These are phyloP conservation scores for Pluvianellus socialis DNA, from an alignment of 2,113 vertebrate genomes.

Conservation along the genomic window DNA sequence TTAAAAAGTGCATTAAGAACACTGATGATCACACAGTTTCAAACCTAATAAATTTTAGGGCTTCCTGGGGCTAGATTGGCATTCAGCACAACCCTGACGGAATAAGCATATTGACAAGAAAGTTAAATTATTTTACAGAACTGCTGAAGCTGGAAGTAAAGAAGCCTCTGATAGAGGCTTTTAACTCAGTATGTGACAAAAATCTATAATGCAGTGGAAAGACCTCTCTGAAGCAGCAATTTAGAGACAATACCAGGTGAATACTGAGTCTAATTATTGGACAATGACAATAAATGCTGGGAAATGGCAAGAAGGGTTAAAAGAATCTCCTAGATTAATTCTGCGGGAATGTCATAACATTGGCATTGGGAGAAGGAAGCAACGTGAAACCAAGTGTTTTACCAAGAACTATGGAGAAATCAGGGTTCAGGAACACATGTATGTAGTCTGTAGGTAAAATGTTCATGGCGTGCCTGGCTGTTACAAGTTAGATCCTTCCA, in stretches of 20 bases:
- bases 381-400: neutral
- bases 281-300: neutral
- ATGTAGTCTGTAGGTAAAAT: neutral
- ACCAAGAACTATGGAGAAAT: neutral
- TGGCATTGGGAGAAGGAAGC: neutral
- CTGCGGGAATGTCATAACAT: neutral
- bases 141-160: conserved; percentile 28
- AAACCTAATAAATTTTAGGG: neutral
- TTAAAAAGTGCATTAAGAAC: neutral
- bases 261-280: neutral
- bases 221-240: neutral
- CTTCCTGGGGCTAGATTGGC: neutral
- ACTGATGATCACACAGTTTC: neutral
- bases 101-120: conserved; percentile 52
- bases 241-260: neutral
- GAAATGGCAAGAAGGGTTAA: neutral
- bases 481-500: neutral
- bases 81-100: neutral
- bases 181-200: conserved; percentile 48
- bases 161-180: conserved; percentile 1
- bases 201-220: conserved; percentile 30
- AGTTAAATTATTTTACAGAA: conserved; percentile 48
- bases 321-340: neutral
- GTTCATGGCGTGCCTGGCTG: neutral
- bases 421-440: neutral